These are phyloP conservation scores for Cephonodes hylas DNA, from an alignment of 2,888 invertebrate species.

Conservation along the genomic window DNA sequence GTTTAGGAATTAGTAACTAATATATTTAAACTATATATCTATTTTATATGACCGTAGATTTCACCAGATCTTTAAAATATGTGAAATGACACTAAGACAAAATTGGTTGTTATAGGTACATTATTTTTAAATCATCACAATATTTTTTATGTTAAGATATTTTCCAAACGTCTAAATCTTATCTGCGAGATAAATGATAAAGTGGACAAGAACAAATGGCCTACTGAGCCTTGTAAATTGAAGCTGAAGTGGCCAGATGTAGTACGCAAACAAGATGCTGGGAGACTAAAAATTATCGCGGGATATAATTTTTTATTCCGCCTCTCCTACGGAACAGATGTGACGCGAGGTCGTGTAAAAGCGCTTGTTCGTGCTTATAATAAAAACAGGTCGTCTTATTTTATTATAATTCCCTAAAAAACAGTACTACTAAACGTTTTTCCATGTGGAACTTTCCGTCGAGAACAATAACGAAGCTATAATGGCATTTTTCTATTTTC, in stretches of 20 bases:
- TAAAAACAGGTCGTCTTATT: not conserved
- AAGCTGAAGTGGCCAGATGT: not conserved
- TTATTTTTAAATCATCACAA: not conserved
- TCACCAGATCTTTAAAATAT: no score
- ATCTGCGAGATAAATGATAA: slow-evolving; percentile 16
- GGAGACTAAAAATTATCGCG: not conserved
- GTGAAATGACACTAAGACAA: no score
- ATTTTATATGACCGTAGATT: no score
- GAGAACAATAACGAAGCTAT: not conserved
- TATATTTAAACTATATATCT: no score
- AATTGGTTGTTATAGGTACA: no score
- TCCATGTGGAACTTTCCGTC: not conserved
- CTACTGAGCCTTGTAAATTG: slow-evolving; percentile 7
- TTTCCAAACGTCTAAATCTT: slow-evolving; percentile 13
- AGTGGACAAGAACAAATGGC: slow-evolving; percentile 17
- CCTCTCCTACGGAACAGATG: not conserved
- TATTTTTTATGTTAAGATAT: not conserved
- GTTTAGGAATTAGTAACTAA: no score
- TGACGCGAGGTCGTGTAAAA: slow-evolving; percentile 8
- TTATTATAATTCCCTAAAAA: not conserved
- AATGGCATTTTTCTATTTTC: not conserved
- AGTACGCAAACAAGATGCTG: slow-evolving; percentile 1
- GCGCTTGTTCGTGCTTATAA: not conserved
- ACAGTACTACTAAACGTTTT: not conserved
- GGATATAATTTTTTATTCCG: not conserved